Evolutionary conservation across 2,797 vertebrate species (phyloP), one percentile per base, ranked within the genome.

Genomic region (Halcyon smyrnensis): DNA sequence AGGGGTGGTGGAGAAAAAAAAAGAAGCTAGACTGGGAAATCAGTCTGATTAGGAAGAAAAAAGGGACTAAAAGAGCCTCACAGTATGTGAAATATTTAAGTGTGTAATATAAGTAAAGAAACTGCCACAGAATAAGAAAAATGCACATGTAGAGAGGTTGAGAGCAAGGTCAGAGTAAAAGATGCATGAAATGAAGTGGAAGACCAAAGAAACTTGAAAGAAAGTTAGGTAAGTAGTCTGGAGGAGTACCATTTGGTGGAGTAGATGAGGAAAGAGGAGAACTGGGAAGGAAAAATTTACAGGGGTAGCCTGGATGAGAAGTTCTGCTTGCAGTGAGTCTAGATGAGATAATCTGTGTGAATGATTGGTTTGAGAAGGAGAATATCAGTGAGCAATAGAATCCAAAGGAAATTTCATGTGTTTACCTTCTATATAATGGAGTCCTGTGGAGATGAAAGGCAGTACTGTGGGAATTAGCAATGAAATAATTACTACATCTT

Each of bases 81-180:
- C 1, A 11, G 19, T 11, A 54, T 18, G 8, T 24, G 17, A 77
- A 86, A 51, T 0, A 27, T 36, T 7, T 69, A 16, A 83, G 24
- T 43, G 62, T 79, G 39, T 54, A 45, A 46, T 14, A 64, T 15
- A 69, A 80, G 15, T 36, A 16, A 53, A 53, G 16, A 60, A 71
- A 51, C 19, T 70, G 32, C 9, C 39, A 57, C 9, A 60, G n/a
- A 46, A 14, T 34, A 69, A 50, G 18, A 78, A 87, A 86, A 78
- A 68, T 4, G 2, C 4, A 18, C 2, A 0, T 27, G 6, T 16
- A 32, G 18, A 34, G 20, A 78, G 27, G 9, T 45, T 5, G 30
- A 67, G 34, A 59, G 19, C 18, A 70, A 39, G 15, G 11, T 60
- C 32, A 23, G 8, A 73, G 34, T 41, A 30, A 84, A 87, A 75